Evolutionary conservation across 2,113 vertebrate species (phyloP), one percentile per base, ranked within the genome.

Genomic region (Anoura caudifer): DNA sequence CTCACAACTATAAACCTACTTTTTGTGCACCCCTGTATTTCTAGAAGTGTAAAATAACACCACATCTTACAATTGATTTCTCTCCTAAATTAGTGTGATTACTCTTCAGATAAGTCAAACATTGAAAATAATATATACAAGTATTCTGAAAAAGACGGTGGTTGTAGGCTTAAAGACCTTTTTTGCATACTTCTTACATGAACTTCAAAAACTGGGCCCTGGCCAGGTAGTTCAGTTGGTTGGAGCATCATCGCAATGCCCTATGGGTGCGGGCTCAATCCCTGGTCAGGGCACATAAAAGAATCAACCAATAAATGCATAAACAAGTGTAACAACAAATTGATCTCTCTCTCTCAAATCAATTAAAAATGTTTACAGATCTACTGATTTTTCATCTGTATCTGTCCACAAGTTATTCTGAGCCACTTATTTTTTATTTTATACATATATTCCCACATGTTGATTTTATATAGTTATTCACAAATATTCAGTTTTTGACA

Each of bases 1-100:
- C 19, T 52, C 47, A 52, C 17, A 77, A n/a, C 31, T 52, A 77
- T 52, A n/a, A 52, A n/a, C 45, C 31, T n/a, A 76, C 75, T n/a
- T n/a, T 77, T 77, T 77, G 75, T 16, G 12, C 17, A 77, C 31
- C 17, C 19, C 19, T 52, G 10, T 52, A 59, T 95, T 86, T 97
- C 87, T 95, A 56, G 22, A 61, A 61, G 9, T 47, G 1, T 97
- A 96, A 92, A 95, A 94, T 77, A 96, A 96, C 70, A 97, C 6
- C 72, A 80, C 86, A 94, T 41, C 96, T 96, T 96, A 96, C 96
- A 97, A 97, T 95, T 56, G 3, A 91, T 59, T 52, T 86, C 5
- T 72, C 24, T 84, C 83, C 81, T 77, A 95, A 97, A 90, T 96
- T 69, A 95, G 9, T 33, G 10, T 90, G 19, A 76, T 45, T 80